These are phyloP conservation scores for Ips typographus DNA, from an alignment of 1,140 invertebrate genomes.

Conservation along the genomic window DNA sequence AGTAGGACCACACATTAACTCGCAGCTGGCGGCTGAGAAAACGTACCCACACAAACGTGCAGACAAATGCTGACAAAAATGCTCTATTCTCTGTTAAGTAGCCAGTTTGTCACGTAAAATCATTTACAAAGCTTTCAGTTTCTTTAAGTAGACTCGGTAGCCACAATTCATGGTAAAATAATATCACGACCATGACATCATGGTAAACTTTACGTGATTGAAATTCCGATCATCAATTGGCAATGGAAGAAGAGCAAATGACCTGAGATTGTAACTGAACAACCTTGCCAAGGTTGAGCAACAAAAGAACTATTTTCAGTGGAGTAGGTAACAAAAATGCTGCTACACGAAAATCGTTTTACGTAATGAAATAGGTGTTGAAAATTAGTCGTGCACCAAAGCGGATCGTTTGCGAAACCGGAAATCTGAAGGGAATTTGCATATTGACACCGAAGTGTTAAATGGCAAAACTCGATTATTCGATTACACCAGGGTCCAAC, in stretches of 20 bases:
- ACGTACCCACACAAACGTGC: neutral
- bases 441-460: constrained; percentile 3
- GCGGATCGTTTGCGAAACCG: neutral
- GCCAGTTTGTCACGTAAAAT: constrained; percentile 7
- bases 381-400: neutral
- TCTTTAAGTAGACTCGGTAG: constrained; percentile 5
- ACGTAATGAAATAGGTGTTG: neutral
- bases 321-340: neutral
- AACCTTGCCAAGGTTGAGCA: constrained; percentile 3
- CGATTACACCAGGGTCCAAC: constrained; percentile 1
- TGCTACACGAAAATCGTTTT: constrained; percentile 1
- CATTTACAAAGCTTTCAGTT: neutral
- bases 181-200: constrained; percentile 10
- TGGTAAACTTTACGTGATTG: constrained; percentile 7
- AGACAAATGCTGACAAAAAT: constrained; percentile 11
- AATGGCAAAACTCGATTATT: constrained; percentile 3
- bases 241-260: constrained; percentile 7
- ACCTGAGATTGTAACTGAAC: constrained; percentile 1
- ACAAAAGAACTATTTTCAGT: neutral
- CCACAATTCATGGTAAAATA: constrained; percentile 9
- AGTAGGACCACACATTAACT: constrained; percentile 8
- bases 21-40: constrained; percentile 9
- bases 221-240: constrained; percentile 8
- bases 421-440: constrained; percentile 7
- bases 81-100: constrained; percentile 3